phyloP scores from a whole-genome alignment of 2,113 vertebrate species.

The Coregonus clupeaformis region DNA sequence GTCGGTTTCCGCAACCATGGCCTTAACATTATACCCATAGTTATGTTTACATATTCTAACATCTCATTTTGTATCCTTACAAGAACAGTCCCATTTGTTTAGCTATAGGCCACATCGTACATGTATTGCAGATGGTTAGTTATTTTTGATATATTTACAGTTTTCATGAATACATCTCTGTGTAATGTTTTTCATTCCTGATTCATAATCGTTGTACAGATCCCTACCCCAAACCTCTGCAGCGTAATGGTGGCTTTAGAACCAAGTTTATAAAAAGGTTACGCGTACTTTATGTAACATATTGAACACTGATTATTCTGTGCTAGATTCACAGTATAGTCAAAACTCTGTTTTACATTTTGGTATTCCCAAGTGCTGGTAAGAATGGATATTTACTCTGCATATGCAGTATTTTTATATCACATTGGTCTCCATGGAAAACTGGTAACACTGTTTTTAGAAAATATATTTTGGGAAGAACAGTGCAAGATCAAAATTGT shows the following conservation, averaged over 20 bases:
- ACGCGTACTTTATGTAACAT: neutral
- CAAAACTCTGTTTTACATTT: slow-evolving; percentile 59
- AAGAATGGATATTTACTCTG: slow-evolving; percentile 39
- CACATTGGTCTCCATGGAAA: neutral
- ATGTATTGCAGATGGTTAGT: neutral
- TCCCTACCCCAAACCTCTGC: neutral
- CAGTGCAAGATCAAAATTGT: slow-evolving; percentile 34
- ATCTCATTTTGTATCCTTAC: neutral
- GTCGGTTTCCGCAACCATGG: no score
- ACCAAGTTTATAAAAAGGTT: neutral
- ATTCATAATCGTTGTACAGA: neutral
- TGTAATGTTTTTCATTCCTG: neutral
- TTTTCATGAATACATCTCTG: neutral
- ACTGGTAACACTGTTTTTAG: slow-evolving; percentile 15
- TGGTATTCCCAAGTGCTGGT: slow-evolving; percentile 69
- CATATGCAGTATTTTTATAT: slow-evolving; percentile 5
- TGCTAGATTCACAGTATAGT: slow-evolving; percentile 66
- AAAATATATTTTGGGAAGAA: slow-evolving; percentile 38
- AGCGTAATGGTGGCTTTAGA: neutral
- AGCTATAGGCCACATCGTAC: neutral
- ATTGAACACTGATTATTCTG: slow-evolving; percentile 12
- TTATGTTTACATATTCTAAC: neutral
- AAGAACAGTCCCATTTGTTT: neutral
- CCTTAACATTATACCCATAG: neutral
- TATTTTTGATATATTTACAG: neutral